Evolutionary conservation across 2,797 vertebrate species (phyloP), one percentile per base, ranked within the genome.

Genomic region (Acanthiza pusilla): DNA sequence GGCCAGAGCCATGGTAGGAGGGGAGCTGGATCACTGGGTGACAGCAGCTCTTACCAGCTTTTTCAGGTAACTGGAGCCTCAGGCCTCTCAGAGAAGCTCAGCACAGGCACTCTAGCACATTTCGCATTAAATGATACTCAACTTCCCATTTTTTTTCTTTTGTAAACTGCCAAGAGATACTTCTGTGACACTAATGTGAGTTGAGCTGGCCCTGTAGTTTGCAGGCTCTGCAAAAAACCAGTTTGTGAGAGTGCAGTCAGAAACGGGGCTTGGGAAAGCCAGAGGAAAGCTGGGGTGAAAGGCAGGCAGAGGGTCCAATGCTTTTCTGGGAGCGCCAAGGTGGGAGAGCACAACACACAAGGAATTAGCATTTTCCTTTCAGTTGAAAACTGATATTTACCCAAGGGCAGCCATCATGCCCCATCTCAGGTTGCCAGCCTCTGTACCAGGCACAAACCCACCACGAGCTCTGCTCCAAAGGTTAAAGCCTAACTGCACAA

Each of bases 121-220:
- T 85, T 84, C 13, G 5, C 36, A 60, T 75, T 72, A 88, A 78
- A 91, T 88, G 87, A 90, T 47, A 62, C 62, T 89, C 14, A 30
- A 60, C 36, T 94, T 94, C 25, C 70, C 47, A 43, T 84, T 94
- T 94, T 93, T 93, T 88, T 79, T 76, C 40, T 81, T 72, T 78
- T 76, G 70, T 94, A 81, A 94, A 86, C 58, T 66, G 73, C 70
- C 66, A 91, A 62, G 32, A 84, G 48, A 81, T 58, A 45, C 51
- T 90, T 86, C 34, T 71, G 30, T 94, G 88, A 88, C 73, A 91
- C 7, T 94, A 94, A 91, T 84, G 58, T 0, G 0, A 90, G 80
- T 66, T 78, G 88, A 93, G 83, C 38, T 83, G 66, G 66, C 58
- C 45, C 79, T 80, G 79, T 23, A 4, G 50, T 65, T 88, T 88